These are phyloP conservation scores for Cydia fagiglandana DNA, from an alignment of 1,140 invertebrate genomes.

Conservation along the genomic window DNA sequence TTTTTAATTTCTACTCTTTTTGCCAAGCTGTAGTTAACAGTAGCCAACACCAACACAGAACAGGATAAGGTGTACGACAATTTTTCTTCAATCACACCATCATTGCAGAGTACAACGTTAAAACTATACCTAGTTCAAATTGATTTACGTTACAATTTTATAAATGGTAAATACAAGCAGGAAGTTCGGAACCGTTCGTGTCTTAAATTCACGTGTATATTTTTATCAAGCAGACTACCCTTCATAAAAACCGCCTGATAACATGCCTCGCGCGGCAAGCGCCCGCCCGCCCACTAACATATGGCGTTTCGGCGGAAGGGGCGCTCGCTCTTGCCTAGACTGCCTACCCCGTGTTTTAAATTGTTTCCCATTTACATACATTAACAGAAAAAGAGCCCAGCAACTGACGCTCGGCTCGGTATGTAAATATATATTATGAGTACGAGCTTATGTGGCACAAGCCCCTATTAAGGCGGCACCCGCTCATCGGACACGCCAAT, in stretches of 20 bases:
- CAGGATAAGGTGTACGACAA: too few species aligned
- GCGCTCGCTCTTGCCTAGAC: constrained; percentile 69
- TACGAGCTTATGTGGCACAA: constrained; percentile 59
- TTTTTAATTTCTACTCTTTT: too few species aligned
- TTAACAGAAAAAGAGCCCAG: constrained; percentile 70
- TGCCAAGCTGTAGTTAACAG: too few species aligned
- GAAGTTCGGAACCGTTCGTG: not conserved
- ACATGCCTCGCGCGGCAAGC: constrained; percentile 16
- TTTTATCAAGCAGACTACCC: constrained; percentile 26
- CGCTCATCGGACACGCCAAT: constrained; percentile 53
- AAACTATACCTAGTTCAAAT: too few species aligned
- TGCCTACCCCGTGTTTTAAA: constrained; percentile 77
- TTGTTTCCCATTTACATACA: constrained; percentile 79
- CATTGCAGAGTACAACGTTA: too few species aligned
- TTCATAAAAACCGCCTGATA: constrained; percentile 15
- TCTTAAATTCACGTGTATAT: constrained; percentile 5
- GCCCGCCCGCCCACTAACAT: constrained; percentile 67
- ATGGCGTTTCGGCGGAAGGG: constrained; percentile 65
- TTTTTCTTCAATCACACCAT: too few species aligned
- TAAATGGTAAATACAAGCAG: not conserved
- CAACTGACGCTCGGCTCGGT: constrained; percentile 69
- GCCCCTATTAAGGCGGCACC: constrained; percentile 51
- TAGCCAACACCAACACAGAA: too few species aligned
- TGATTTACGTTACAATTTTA: too few species aligned
- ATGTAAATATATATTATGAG: constrained; percentile 60